Percentiles rank a stretch among this genome's conserved stretches.
Evolutionary conservation across 2,113 vertebrate genomes (phyloP).

Genomic region (Theristicus caerulescens): DNA sequence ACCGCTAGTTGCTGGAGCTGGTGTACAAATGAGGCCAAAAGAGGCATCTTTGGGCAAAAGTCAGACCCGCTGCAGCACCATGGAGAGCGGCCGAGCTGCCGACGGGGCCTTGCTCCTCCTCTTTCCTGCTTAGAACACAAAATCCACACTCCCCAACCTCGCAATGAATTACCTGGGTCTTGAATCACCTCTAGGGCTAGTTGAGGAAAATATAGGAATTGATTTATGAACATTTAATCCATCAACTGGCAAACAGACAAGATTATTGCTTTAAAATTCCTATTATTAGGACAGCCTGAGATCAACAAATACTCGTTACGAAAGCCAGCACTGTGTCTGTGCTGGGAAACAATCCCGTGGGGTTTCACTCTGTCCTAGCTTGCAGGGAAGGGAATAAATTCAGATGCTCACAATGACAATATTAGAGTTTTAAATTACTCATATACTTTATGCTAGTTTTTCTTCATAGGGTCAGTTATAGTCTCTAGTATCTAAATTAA

Average conservation of each 20-base stretch:
- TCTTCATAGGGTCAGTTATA: background rate
- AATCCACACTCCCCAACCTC: too few species aligned
- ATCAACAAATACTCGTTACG: rapidly evolving
- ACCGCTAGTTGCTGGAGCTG: too few species aligned
- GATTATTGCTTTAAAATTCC: background rate
- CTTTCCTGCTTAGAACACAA: rapidly evolving
- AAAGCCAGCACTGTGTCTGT: background rate
- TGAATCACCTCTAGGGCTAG: background rate
- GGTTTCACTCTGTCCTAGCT: background rate
- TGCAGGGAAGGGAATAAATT: background rate
- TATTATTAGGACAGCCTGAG: background rate
- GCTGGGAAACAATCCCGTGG: background rate
- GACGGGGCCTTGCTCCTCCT: rapidly evolving
- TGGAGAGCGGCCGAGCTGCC: background rate
- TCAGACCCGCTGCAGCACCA: background rate
- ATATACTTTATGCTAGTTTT: background rate
- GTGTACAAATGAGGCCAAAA: background rate
- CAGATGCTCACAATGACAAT: background rate
- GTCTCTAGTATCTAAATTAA: background rate
- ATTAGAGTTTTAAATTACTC: background rate
- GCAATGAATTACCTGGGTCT: rapidly evolving
- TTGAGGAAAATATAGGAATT: background rate
- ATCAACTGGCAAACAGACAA: too few species aligned
- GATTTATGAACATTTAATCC: background rate
- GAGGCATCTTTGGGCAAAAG: background rate